A percentile compares a stretch with the other conserved stretches of the same genome.
Conservation (phyloP, 2,113 vertebrate species). For the Orcinus orca region DNA sequence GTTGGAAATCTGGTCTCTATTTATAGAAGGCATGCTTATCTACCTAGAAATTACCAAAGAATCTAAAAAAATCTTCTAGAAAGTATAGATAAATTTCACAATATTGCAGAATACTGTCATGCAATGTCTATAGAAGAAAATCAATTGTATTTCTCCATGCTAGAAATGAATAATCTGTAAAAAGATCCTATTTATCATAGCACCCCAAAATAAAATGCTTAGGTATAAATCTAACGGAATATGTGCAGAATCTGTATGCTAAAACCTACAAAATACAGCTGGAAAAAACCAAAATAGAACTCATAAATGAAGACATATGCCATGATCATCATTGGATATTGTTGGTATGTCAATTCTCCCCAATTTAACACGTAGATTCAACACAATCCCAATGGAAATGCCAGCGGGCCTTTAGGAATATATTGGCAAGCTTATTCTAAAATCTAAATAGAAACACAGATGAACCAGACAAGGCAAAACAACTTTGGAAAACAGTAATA, state of each 20-base stretch:
- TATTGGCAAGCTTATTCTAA: not conserved
- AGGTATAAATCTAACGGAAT: not conserved
- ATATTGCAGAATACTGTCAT: not conserved
- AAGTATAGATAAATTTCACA: not conserved
- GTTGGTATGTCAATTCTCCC: not conserved
- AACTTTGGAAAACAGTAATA: not conserved
- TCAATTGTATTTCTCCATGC: not conserved
- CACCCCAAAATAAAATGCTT: not conserved
- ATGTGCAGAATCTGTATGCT: not conserved
- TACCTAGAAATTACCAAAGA: not conserved
- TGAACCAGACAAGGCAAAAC: not conserved
- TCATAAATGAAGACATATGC: not conserved
- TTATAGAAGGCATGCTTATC: not conserved
- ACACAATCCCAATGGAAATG: not conserved
- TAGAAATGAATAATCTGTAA: not conserved
- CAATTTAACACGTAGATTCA: not conserved
- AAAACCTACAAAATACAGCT: not conserved
- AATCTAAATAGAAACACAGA: not conserved
- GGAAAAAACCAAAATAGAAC: not conserved
- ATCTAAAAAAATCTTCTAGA: not conserved
- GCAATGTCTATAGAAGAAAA: not conserved
- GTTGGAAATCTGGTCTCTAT: not conserved
- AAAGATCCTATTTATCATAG: not conserved
- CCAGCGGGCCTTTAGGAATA: not conserved
- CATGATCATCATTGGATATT: not conserved